Evolutionary conservation across 1,140 invertebrate species (phyloP).

Genomic region (Drosophila sechellia): DNA sequence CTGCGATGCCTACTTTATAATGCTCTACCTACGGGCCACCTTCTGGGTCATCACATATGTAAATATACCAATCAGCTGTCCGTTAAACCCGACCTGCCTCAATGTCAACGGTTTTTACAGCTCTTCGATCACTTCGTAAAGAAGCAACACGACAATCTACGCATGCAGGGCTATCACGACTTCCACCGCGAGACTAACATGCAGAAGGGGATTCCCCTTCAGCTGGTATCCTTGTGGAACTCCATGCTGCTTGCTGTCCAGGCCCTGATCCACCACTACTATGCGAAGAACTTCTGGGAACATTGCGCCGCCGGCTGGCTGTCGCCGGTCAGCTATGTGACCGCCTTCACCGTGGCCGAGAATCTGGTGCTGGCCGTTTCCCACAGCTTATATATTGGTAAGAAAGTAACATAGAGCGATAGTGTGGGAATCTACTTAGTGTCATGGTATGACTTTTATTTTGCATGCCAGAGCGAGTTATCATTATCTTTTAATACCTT

Average conservation of each 20-base stretch:
- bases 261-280: slow-evolving; percentile 87
- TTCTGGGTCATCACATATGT: slow-evolving; percentile 88
- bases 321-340: slow-evolving; percentile 87
- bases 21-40: slow-evolving; percentile 87
- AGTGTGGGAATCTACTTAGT: no score
- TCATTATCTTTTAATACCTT: no score
- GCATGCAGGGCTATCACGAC: slow-evolving; percentile 88
- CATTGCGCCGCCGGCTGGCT: slow-evolving; percentile 86
- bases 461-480: no score
- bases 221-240: slow-evolving; percentile 88
- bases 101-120: slow-evolving; percentile 65
- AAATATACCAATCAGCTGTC: slow-evolving; percentile 54
- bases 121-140: slow-evolving; percentile 87
- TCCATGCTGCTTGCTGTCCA: slow-evolving; percentile 86
- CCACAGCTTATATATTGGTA: slow-evolving; percentile 87
- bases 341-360: slow-evolving; percentile 86
- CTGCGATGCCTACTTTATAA: slow-evolving; percentile 88
- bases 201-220: slow-evolving; percentile 87
- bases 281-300: slow-evolving; percentile 86
- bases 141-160: slow-evolving; percentile 86
- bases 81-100: slow-evolving; percentile 30
- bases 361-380: slow-evolving; percentile 86
- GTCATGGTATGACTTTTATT: no score
- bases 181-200: slow-evolving; percentile 88
- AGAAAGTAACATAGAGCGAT: slow-evolving; percentile 42